phyloP scores from a whole-genome alignment of 2,888 invertebrate genomes.

The Cheilosia scutellata region DNA sequence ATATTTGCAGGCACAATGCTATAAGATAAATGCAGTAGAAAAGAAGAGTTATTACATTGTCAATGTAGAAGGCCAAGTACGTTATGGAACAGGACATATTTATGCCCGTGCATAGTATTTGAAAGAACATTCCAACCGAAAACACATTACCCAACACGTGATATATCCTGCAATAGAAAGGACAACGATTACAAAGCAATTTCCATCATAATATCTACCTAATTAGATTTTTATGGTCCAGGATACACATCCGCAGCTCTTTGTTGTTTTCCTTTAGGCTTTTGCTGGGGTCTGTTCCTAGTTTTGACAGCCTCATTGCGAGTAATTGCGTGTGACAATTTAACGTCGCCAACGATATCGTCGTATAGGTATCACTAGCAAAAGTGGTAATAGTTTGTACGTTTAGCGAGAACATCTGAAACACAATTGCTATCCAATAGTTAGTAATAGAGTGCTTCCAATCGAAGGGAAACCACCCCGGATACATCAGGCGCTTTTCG shows the following conservation, averaged over 20 bases:
- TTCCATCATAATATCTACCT: neutral
- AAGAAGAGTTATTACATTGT: neutral
- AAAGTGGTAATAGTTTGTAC: neutral
- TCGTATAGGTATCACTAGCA: too few relatives aligned
- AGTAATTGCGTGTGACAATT: neutral
- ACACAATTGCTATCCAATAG: constrained; percentile 77
- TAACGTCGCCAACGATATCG: neutral
- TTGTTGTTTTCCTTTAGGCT: neutral
- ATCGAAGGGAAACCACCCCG: constrained; percentile 79
- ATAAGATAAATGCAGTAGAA: neutral
- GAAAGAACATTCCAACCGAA: too few relatives aligned
- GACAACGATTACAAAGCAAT: too few relatives aligned
- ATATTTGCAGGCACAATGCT: neutral
- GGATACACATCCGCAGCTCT: neutral
- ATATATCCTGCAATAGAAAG: neutral
- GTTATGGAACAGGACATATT: neutral
- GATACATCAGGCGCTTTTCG: neutral
- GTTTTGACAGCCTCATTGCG: neutral
- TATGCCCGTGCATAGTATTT: neutral
- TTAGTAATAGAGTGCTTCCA: constrained; percentile 77
- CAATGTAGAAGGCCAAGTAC: neutral
- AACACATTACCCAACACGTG: neutral
- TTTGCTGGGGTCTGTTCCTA: neutral
- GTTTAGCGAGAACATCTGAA: constrained; percentile 77
- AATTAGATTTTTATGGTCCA: neutral